These are phyloP conservation scores for Andrena dorsata DNA, from an alignment of 2,888 invertebrate genomes.

Conservation along the genomic window DNA sequence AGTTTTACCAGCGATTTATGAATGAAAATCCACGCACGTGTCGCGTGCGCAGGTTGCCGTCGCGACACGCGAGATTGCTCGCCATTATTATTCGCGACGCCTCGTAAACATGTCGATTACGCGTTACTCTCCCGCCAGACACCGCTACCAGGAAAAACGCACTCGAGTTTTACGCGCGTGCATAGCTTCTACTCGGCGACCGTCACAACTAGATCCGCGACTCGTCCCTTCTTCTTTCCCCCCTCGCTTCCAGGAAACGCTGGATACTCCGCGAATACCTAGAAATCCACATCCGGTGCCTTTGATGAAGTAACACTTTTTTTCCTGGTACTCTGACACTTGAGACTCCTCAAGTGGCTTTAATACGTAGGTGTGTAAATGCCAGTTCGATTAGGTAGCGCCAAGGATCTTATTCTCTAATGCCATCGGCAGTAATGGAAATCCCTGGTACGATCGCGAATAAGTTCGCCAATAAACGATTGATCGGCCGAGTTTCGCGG, in stretches of 20 bases:
- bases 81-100: conserved; percentile 65
- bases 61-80: conserved; percentile 60
- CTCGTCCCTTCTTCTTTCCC: not conserved
- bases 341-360: too few relatives aligned
- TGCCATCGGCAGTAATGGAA: not conserved
- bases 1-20: conserved; percentile 77
- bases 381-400: too few relatives aligned
- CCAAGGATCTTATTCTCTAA: too few relatives aligned
- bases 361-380: too few relatives aligned
- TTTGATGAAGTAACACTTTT: not conserved
- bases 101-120: conserved; percentile 68
- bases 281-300: conserved; percentile 15
- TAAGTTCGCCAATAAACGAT: not conserved
- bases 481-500: not conserved
- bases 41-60: conserved; percentile 59
- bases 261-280: not conserved
- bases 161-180: not conserved
- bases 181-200: not conserved
- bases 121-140: conserved; percentile 34
- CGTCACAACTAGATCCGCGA: not conserved
- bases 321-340: too few relatives aligned
- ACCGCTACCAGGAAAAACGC: conserved; percentile 55
- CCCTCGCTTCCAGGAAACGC: conserved; percentile 3
- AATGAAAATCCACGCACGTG: conserved; percentile 78
- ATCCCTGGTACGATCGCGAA: not conserved